These are phyloP conservation scores for Phataginus tetradactyla DNA, from an alignment of 2,797 vertebrate species.

Conservation along the genomic window DNA sequence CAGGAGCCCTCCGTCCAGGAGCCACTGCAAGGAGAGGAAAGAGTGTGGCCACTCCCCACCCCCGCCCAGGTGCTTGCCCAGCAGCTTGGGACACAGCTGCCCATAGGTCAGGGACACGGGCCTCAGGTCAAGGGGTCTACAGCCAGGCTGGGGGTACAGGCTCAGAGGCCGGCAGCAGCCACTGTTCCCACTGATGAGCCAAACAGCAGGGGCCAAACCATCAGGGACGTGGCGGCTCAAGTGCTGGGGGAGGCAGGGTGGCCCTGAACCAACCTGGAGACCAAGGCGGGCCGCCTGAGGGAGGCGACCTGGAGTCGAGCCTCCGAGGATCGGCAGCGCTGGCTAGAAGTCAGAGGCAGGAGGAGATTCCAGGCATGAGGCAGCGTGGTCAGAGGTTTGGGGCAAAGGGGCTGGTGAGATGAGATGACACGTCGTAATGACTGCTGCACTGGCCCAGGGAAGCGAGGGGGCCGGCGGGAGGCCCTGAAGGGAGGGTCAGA, in stretches of 20 bases:
- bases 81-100: not conserved
- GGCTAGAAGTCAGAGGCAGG: not conserved
- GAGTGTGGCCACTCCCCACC: not conserved
- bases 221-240: not conserved
- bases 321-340: rapidly evolving
- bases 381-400: rapidly evolving
- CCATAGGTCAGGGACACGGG: rapidly evolving
- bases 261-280: not conserved
- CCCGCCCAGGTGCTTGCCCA: not conserved
- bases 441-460: rapidly evolving
- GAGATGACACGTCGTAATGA: rapidly evolving
- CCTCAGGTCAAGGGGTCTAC: not conserved
- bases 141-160: rapidly evolving
- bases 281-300: not conserved
- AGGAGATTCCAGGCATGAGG: not conserved
- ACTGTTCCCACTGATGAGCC: rapidly evolving
- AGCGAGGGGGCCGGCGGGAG: rapidly evolving
- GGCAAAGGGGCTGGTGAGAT: not conserved
- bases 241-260: rapidly evolving
- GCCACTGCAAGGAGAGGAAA: not conserved
- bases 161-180: not conserved
- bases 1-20: not conserved
- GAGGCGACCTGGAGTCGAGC: not conserved
- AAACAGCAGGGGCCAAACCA: rapidly evolving
- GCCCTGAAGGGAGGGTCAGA: rapidly evolving